Evolutionary conservation across 2,113 vertebrate genomes (phyloP).

Genomic region (Ramphastos sulfuratus): DNA sequence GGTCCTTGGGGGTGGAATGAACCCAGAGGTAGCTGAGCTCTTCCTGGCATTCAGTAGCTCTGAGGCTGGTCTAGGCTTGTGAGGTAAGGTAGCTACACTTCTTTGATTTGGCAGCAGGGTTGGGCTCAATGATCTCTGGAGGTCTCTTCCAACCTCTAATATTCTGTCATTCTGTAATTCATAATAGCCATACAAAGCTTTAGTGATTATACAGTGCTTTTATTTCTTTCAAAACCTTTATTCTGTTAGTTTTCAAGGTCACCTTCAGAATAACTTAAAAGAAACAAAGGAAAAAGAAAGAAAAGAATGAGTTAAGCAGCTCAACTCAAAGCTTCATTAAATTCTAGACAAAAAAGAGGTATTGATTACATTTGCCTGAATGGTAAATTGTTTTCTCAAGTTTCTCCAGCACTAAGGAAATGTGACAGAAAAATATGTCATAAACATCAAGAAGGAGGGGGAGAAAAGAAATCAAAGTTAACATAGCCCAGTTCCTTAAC

Average conservation of each 20-base stretch:
- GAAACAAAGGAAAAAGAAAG: not conserved
- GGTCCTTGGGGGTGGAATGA: fast-evolving
- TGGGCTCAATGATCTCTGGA: too few species aligned
- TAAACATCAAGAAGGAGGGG: not conserved
- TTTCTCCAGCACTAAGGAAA: not conserved
- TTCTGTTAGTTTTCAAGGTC: not conserved
- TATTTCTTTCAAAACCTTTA: not conserved
- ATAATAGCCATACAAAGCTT: not conserved
- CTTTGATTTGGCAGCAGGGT: too few species aligned
- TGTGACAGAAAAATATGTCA: not conserved
- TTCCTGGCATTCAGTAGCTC: not conserved
- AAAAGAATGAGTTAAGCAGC: not conserved
- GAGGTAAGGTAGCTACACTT: too few species aligned
- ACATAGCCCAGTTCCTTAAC: not conserved
- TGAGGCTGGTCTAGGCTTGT: fast-evolving
- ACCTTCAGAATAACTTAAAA: not conserved
- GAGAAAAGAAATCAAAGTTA: not conserved
- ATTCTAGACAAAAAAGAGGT: not conserved
- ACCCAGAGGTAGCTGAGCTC: not conserved
- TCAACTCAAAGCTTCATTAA: not conserved
- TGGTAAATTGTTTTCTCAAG: not conserved
- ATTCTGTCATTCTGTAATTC: too few species aligned
- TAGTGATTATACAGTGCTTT: not conserved
- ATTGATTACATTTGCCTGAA: not conserved
- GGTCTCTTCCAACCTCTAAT: too few species aligned